A percentile compares a stretch with the other conserved stretches of the same genome.
phyloP scores from a whole-genome alignment of 1,140 invertebrate species.

The Apis dorsata region DNA sequence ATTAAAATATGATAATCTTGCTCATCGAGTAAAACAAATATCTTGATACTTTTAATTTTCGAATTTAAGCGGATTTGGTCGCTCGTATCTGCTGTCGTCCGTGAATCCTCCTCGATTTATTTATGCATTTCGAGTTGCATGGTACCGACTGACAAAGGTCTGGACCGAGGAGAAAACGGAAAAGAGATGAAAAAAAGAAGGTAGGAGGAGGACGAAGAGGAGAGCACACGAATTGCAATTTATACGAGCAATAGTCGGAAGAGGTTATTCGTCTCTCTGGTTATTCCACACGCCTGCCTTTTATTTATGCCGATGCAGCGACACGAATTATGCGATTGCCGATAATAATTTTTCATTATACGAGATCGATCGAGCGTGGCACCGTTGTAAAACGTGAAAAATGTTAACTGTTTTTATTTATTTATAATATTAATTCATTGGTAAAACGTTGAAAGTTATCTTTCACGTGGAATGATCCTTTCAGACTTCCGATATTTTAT shows the following conservation, averaged over 20 bases:
- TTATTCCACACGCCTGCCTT: conserved; percentile 47
- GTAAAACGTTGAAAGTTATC: not conserved
- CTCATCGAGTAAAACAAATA: not conserved
- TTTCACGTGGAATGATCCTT: not conserved
- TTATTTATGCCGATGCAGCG: conserved; percentile 49
- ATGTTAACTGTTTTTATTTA: not conserved
- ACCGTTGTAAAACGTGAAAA: not conserved
- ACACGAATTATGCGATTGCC: conserved; percentile 15
- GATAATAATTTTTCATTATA: conserved; percentile 66
- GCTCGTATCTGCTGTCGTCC: conserved; percentile 35
- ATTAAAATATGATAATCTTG: not conserved
- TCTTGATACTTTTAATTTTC: conserved; percentile 13
- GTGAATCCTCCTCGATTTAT: conserved; percentile 47
- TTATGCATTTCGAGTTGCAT: conserved; percentile 48
- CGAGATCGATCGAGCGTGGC: conserved; percentile 30
- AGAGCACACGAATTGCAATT: conserved; percentile 54
- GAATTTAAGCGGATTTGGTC: conserved; percentile 40
- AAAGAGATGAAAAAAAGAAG: not conserved
- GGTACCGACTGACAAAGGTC: conserved; percentile 14
- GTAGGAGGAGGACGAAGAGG: not conserved
- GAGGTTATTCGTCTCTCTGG: conserved; percentile 34
- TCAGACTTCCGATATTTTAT: not conserved
- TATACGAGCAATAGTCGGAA: conserved; percentile 27
- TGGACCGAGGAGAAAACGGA: not conserved
- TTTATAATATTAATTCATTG: not conserved